phyloP scores from a whole-genome alignment of 2,113 vertebrate species.

The Podiceps cristatus region DNA sequence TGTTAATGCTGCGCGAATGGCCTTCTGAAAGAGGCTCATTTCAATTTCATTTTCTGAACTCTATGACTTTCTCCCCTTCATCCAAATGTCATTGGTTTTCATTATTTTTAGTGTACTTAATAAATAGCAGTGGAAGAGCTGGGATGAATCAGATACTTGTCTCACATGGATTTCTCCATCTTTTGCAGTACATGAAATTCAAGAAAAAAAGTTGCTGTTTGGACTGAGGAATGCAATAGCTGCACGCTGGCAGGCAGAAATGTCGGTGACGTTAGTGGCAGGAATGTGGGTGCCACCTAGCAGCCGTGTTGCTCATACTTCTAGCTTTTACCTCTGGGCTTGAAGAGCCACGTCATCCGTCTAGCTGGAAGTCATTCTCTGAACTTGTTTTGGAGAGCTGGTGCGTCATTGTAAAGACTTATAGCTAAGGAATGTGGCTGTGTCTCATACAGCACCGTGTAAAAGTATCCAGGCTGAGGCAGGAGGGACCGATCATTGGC shows the following conservation, averaged over 20 bases:
- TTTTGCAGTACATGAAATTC: background rate
- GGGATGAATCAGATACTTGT: background rate
- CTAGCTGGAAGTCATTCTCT: background rate
- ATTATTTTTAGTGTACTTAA: conserved; percentile 26
- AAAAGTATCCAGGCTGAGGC: background rate
- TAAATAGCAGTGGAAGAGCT: background rate
- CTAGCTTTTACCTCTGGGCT: conserved; percentile 2
- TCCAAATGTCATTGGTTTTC: conserved; percentile 4
- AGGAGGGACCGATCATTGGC: background rate
- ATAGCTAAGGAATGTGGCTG: background rate
- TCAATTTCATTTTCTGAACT: background rate
- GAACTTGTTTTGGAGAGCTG: conserved; percentile 12
- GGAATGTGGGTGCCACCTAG: conserved; percentile 26
- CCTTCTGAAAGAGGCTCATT: background rate
- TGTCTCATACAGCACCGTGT: background rate
- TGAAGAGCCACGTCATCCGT: background rate
- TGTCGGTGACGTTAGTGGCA: background rate
- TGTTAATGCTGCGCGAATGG: background rate
- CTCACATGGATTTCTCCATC: background rate
- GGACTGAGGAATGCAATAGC: conserved; percentile 16
- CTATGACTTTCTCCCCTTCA: background rate
- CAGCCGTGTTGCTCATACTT: background rate
- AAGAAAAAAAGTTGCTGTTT: background rate
- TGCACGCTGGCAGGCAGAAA: background rate
- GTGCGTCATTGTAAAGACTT: background rate